Percentiles rank a stretch among this genome's conserved stretches.
Conservation (phyloP, 1,140 invertebrate species). For the Rhagoletis zephyria region DNA sequence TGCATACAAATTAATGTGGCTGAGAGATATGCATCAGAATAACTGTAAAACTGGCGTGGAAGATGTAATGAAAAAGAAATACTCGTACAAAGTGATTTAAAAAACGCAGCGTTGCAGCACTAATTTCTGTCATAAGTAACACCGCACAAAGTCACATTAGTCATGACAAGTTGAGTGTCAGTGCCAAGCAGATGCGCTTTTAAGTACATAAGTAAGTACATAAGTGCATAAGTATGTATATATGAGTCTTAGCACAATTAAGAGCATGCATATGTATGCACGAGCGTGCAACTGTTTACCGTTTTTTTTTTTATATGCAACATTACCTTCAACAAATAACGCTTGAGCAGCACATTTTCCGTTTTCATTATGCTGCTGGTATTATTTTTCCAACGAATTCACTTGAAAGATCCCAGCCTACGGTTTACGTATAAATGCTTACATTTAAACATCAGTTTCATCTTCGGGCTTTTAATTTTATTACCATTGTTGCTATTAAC, state of each 20-base stretch:
- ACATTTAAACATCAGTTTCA: slow-evolving; percentile 34
- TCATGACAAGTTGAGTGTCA: slow-evolving; percentile 45
- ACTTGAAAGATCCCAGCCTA: background rate
- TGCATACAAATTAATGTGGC: background rate
- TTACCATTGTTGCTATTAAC: slow-evolving; percentile 50
- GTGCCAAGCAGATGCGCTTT: slow-evolving; percentile 3
- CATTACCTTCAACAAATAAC: slow-evolving; percentile 38
- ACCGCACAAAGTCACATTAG: slow-evolving; percentile 1
- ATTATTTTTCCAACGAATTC: slow-evolving; percentile 34
- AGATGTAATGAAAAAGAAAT: background rate
- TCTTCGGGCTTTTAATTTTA: slow-evolving; percentile 42
- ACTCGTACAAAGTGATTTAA: background rate
- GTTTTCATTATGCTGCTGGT: slow-evolving; percentile 6
- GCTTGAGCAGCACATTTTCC: slow-evolving; percentile 26
- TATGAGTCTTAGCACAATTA: background rate
- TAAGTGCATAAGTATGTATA: background rate
- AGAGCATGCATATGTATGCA: background rate
- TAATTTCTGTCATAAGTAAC: slow-evolving; percentile 10
- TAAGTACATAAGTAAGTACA: slow-evolving; percentile 6
- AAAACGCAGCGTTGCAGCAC: slow-evolving; percentile 16
- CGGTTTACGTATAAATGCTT: background rate
- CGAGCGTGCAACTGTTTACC: slow-evolving; percentile 6
- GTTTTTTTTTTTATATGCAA: background rate
- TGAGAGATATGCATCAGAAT: background rate
- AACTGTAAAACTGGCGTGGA: slow-evolving; percentile 15